These are phyloP conservation scores for Rhynchophorus ferrugineus DNA, from an alignment of 1,140 invertebrate species.

Conservation along the genomic window DNA sequence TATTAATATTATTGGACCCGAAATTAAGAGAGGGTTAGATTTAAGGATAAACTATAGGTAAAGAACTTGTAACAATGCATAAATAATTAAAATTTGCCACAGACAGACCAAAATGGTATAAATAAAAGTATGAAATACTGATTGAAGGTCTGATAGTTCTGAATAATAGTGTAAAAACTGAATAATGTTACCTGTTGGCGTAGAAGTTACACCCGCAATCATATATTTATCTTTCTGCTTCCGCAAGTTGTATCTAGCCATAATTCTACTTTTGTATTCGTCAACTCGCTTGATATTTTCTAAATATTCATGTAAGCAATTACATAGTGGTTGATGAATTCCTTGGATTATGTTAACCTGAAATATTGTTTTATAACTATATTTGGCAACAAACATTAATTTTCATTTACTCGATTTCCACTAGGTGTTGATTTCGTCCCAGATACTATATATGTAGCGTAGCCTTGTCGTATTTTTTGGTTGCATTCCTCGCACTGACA, in stretches of 20 bases:
- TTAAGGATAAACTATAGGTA: too few species aligned
- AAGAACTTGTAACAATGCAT: too few species aligned
- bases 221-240: constrained; percentile 12
- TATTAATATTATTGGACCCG: too few species aligned
- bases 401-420: constrained; percentile 4
- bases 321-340: constrained; percentile 15
- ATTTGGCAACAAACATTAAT: too few species aligned
- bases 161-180: too few species aligned
- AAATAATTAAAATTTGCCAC: too few species aligned
- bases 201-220: constrained; percentile 15
- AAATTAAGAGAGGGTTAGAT: too few species aligned
- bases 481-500: constrained; percentile 24
- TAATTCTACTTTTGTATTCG: constrained; percentile 19
- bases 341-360: constrained; percentile 15
- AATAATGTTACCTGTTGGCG: constrained; percentile 14
- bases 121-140: too few species aligned
- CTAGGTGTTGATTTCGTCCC: constrained; percentile 10
- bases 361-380: background rate
- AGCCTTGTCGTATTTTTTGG: constrained; percentile 9
- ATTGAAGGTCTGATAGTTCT: too few species aligned
- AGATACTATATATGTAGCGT: constrained; percentile 10
- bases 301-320: constrained; percentile 19
- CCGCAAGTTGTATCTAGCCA: constrained; percentile 14
- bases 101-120: too few species aligned
- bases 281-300: constrained; percentile 18